Conservation (phyloP, 2,113 vertebrate genomes). For the Gallinago paraguaiae region DNA sequence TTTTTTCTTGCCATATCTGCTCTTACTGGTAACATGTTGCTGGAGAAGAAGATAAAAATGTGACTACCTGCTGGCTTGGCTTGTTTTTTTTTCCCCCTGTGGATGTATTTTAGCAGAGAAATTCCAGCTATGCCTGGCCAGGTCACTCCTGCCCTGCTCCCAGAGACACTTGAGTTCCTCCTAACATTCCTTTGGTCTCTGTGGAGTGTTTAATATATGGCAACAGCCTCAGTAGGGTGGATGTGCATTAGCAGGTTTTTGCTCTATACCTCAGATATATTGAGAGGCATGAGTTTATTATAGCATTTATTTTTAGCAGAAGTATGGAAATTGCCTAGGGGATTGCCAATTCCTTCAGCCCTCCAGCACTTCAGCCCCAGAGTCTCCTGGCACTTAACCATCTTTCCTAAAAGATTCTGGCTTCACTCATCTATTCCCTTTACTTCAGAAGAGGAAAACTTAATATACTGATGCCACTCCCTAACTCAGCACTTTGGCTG, state of each 20-base stretch:
- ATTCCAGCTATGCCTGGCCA: not conserved
- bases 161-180: not conserved
- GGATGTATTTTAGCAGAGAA: not conserved
- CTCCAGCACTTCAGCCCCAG: not conserved
- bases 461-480: slow-evolving; percentile 46
- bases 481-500: slow-evolving; percentile 40
- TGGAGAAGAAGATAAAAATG: not conserved
- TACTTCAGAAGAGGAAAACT: slow-evolving; percentile 57
- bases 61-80: not conserved
- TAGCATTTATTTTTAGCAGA: slow-evolving; percentile 43
- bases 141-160: not conserved
- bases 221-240: not conserved
- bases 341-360: slow-evolving; percentile 28
- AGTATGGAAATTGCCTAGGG: not conserved
- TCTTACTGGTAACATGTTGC: not conserved
- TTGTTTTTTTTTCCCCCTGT: not conserved
- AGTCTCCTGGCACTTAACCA: slow-evolving; percentile 50
- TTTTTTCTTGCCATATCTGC: not conserved
- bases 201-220: not conserved
- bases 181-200: not conserved
- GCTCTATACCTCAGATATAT: not conserved
- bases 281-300: not conserved
- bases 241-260: not conserved
- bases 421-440: slow-evolving; percentile 29
- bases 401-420: slow-evolving; percentile 66